Evolutionary conservation across 2,113 vertebrate species (phyloP), one percentile per base, ranked within the genome.

Genomic region (Amblyopsis rosae): DNA sequence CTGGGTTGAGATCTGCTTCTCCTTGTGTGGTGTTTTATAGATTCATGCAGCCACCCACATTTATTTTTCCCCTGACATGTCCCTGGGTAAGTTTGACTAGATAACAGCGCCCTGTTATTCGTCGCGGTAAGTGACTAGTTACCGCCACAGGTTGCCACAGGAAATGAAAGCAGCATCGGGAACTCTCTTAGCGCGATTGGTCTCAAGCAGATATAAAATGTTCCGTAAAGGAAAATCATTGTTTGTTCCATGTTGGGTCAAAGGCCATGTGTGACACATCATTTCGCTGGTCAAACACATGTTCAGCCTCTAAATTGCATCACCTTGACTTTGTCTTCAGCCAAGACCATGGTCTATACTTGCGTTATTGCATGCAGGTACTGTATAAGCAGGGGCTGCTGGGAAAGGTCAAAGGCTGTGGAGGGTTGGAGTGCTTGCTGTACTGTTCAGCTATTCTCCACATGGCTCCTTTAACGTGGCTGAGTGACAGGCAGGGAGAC

Each of bases 81-180:
- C 77, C 70, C 68, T 7, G 12, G 77, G 77, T 83, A 76, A 76
- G 76, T 49, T 45, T 48, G 69, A 82, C 84, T 79, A 83, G 82
- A 82, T 84, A 81, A 76, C 50, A 3, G 63, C 79, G 56, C 71
- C 82, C 73, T 70, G 81, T 88, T 83, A 88, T 89, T 88, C 86
- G 83, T 83, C 72, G 4, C 61, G 81, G 75, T 71, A 45, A 0
- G 67, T 84, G 75, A 85, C 77, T 86, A 48, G 71, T 83, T 82
- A 76, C 79, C 64, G 74, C 19, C 55, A 57, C 65, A 16, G 65
- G 67, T 69, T 50, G 63, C 69, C 65, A 69, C 32, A 59, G 76
- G 83, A 75, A 71, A 71, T 70, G 32, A 70, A 73, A 78, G 65
- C 9, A 4, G 1, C 41, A 62, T 0, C 5, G 35, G 35, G 35